Evolutionary conservation across 2,113 vertebrate species (phyloP).

Genomic region (Megaleporinus macrocephalus): DNA sequence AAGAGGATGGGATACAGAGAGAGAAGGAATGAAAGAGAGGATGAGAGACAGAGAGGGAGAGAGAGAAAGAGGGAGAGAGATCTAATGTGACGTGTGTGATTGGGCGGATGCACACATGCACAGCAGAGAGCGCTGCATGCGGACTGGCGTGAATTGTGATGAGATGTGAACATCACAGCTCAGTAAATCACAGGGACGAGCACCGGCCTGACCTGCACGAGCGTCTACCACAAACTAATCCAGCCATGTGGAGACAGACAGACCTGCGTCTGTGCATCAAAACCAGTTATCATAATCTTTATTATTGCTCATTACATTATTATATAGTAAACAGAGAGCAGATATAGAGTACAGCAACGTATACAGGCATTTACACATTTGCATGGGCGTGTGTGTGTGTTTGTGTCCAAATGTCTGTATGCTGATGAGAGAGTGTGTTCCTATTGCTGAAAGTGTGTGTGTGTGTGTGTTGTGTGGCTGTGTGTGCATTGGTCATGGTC

Average conservation of each 20-base stretch:
- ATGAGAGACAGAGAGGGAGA: neutral
- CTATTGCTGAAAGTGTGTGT: neutral
- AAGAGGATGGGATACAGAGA: neutral
- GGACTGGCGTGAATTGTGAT: conserved; percentile 44
- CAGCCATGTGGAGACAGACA: conserved; percentile 18
- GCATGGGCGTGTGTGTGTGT: neutral
- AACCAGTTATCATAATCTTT: neutral
- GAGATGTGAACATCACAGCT: conserved; percentile 39
- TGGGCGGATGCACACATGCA: conserved; percentile 12
- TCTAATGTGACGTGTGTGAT: conserved; percentile 20
- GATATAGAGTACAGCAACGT: no score
- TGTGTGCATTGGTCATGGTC: conserved; percentile 22
- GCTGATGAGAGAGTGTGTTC: neutral
- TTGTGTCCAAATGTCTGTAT: neutral
- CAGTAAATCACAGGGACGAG: conserved; percentile 41
- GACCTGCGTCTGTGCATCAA: neutral
- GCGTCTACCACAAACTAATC: conserved; percentile 21
- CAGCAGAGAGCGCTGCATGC: neutral
- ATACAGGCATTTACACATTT: no score
- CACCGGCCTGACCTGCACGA: conserved; percentile 13
- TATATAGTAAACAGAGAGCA: no score
- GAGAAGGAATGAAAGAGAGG: neutral
- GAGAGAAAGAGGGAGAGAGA: conserved; percentile 17
- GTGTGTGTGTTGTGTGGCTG: neutral
- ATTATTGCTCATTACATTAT: no score